Conservation (phyloP, 2,113 vertebrate species). For the Istiophorus platypterus region DNA sequence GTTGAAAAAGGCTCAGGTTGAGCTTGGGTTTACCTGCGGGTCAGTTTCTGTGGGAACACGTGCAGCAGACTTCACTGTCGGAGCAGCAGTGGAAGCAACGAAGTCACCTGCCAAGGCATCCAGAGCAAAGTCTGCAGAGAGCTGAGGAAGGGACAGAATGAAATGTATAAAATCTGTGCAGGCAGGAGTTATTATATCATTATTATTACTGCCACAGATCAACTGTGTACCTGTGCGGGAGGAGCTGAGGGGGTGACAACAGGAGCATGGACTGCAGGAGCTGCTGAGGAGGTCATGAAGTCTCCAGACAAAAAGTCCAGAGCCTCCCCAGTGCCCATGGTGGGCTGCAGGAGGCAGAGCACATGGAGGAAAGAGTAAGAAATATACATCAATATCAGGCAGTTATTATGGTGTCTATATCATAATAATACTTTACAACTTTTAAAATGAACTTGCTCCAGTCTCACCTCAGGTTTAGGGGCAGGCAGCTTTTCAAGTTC, state of each 20-base stretch:
- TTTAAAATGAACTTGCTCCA: no score
- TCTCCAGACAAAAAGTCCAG: slow-evolving; percentile 79
- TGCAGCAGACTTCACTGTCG: slow-evolving; percentile 68
- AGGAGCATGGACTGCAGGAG: slow-evolving; percentile 69
- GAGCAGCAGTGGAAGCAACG: slow-evolving; percentile 65
- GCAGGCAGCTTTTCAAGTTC: slow-evolving; percentile 65
- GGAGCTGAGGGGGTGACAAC: slow-evolving; percentile 39
- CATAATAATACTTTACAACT: no score
- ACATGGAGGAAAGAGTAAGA: neutral
- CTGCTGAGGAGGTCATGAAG: slow-evolving; percentile 57
- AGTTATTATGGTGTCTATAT: no score
- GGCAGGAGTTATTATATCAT: neutral
- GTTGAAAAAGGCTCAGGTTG: neutral
- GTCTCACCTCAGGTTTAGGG: slow-evolving; percentile 74
- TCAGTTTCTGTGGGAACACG: slow-evolving; percentile 36
- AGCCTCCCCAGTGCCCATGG: slow-evolving; percentile 72
- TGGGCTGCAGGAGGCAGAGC: slow-evolving; percentile 63
- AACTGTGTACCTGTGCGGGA: slow-evolving; percentile 51
- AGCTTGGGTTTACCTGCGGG: slow-evolving; percentile 55
- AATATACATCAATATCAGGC: no score
- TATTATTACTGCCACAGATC: neutral
- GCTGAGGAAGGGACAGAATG: slow-evolving; percentile 31
- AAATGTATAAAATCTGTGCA: neutral
- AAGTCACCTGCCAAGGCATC: slow-evolving; percentile 75
- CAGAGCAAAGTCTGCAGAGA: slow-evolving; percentile 63